Evolutionary conservation across 1,140 invertebrate species (phyloP).

Genomic region (Drosophila athabasca): DNA sequence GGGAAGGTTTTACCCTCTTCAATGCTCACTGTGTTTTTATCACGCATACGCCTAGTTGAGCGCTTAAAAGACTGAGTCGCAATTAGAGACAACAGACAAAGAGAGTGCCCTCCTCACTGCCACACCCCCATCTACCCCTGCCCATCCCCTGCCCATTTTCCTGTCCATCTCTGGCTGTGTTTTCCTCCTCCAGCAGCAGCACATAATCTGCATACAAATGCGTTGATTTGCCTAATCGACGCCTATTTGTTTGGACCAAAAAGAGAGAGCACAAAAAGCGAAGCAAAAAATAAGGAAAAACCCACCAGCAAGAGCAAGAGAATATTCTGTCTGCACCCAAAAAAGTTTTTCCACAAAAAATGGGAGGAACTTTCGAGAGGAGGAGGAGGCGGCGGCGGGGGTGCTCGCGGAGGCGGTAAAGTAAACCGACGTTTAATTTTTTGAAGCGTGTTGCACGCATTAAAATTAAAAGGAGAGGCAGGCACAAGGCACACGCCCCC

Average conservation of each 20-base stretch:
- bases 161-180: conserved; percentile 15
- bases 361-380: neutral
- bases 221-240: conserved; percentile 81
- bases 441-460: conserved; percentile 75
- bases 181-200: conserved; percentile 41
- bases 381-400: neutral
- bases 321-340: conserved; percentile 54
- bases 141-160: neutral
- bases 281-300: conserved; percentile 1
- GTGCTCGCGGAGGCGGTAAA: conserved; percentile 33
- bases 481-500: conserved; percentile 20
- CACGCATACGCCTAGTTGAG: conserved; percentile 66
- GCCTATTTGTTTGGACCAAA: conserved; percentile 72
- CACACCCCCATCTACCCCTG: too few species aligned
- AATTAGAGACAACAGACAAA: conserved; percentile 66
- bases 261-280: conserved; percentile 1
- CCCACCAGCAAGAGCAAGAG: conserved; percentile 45
- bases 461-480: conserved; percentile 75
- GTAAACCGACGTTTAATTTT: conserved; percentile 78
- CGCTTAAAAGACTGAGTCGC: conserved; percentile 60
- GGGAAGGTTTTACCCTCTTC: conserved; percentile 14
- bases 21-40: conserved; percentile 56
- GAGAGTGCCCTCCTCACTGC: too few species aligned
- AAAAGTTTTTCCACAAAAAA: conserved; percentile 48
- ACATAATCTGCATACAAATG: conserved; percentile 82